Conservation (phyloP, 1,140 invertebrate genomes). For the Helicorthomorpha holstii region DNA sequence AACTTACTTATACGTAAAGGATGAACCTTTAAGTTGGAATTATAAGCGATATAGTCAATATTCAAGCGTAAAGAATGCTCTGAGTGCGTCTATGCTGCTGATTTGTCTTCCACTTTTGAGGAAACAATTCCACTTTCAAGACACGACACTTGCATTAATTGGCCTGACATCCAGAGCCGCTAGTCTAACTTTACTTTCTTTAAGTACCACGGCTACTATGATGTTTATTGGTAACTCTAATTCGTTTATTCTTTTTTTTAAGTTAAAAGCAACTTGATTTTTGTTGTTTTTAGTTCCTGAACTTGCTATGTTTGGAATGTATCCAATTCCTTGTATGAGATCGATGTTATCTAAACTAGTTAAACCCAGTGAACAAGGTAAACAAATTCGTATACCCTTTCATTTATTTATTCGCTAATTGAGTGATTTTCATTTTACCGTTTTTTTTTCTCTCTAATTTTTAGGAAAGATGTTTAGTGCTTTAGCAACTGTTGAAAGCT, state of each 20-base stretch:
- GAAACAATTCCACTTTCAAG: constrained; percentile 14
- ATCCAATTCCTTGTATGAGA: constrained; percentile 27
- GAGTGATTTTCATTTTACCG: background rate
- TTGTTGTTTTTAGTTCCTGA: constrained; percentile 21
- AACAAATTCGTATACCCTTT: background rate
- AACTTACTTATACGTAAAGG: constrained; percentile 21
- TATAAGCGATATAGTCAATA: constrained; percentile 25
- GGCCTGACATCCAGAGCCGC: constrained; percentile 25
- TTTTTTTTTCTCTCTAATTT: constrained; percentile 1
- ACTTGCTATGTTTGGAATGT: constrained; percentile 25
- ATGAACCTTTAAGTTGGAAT: constrained; percentile 23
- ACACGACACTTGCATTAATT: constrained; percentile 21
- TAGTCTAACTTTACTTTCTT: constrained; percentile 21
- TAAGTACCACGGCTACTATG: constrained; percentile 19
- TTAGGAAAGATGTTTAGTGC: constrained; percentile 29
- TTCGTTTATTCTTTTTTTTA: background rate
- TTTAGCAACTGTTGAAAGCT: constrained; percentile 25
- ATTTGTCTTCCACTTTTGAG: constrained; percentile 20
- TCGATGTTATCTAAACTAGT: constrained; percentile 30
- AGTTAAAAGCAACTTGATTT: background rate
- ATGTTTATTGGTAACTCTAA: constrained; percentile 23
- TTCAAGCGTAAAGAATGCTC: constrained; percentile 24
- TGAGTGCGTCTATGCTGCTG: constrained; percentile 23
- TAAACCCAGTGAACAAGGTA: constrained; percentile 27
- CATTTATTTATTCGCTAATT: background rate